Conservation (phyloP, 2,888 invertebrate species). For the Serrognathus titanus region DNA sequence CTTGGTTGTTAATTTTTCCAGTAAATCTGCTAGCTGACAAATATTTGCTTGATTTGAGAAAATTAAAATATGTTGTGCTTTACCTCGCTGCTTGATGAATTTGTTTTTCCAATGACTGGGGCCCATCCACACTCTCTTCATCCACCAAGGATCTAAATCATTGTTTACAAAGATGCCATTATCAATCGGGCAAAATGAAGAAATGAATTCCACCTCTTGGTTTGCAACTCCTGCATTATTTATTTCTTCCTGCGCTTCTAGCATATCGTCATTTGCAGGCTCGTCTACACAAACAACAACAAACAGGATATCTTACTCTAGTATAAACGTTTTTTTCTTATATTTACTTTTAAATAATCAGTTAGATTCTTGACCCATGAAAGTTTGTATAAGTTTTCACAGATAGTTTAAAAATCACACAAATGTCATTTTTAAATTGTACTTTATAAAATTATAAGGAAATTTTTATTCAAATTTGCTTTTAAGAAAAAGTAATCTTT, state of each 20-base stretch:
- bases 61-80: conserved; percentile 30
- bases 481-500: too few relatives aligned
- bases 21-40: conserved; percentile 18
- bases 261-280: conserved; percentile 24
- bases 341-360: too few relatives aligned
- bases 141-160: conserved; percentile 56
- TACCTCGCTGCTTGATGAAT: conserved; percentile 19
- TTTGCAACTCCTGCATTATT: conserved; percentile 40
- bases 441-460: too few relatives aligned
- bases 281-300: too few relatives aligned
- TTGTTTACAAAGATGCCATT: conserved; percentile 42
- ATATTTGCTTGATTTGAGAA: neutral
- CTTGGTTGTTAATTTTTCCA: conserved; percentile 18
- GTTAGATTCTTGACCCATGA: too few relatives aligned
- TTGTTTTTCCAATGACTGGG: conserved; percentile 49
- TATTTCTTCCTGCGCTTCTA: conserved; percentile 29
- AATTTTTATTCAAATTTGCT: too few relatives aligned
- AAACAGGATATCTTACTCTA: too few relatives aligned
- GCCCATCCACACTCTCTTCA: conserved; percentile 66
- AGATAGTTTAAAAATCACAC: too few relatives aligned
- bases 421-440: too few relatives aligned
- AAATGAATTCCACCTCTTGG: conserved; percentile 47
- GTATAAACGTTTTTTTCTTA: too few relatives aligned
- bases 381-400: too few relatives aligned
- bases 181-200: conserved; percentile 58